Evolutionary conservation across 2,797 vertebrate species (phyloP), one percentile per base, ranked within the genome.

Genomic region (Melopsittacus undulatus): DNA sequence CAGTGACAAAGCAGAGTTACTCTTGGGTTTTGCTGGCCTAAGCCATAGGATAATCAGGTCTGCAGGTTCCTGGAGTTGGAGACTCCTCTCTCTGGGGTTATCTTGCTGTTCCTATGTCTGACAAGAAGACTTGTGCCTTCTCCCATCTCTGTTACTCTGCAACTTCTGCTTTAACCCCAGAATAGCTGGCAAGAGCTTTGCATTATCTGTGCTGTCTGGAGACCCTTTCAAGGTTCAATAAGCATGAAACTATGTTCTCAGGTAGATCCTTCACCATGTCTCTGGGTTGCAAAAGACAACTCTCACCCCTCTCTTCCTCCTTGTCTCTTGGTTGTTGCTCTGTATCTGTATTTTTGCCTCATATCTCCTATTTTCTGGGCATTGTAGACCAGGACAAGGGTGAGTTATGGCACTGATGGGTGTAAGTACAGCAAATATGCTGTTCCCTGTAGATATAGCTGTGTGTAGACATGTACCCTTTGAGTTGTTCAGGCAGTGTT

Each of bases 361-460:
- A 7, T 24, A 15, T 34, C 56, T 57, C n/a, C n/a, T 34, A 34
- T 24, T 16, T 34, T 57, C 56, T 62, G 51, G 40, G 57, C 49
- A 2, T 43, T 21, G 45, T 23, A 72, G 45, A 13, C n/a, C 34
- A 8, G n/a, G 15, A 17, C 22, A 18, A n/a, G 27, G 54, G 22
- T 6, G 13, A 54, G 42, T 11, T 68, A 21, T 4, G 16, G 36
- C 20, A 22, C 0, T 13, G 49, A 11, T 0, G 8, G 63, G 23
- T 18, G 61, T 24, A n/a, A 10, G 18, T 30, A 3, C 69, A 11
- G 23, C 68, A 23, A 62, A 14, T 24, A 8, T 6, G 1, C 34
- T 48, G 24, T 27, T 63, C 43, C n/a, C 21, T 26, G 7, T 21
- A 20, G 46, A 7, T 22, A 48, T 8, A 61, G 30, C 51, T 75